Conservation (phyloP, 2,113 vertebrate genomes). For the Sinocyclocheilus rhinocerous region DNA sequence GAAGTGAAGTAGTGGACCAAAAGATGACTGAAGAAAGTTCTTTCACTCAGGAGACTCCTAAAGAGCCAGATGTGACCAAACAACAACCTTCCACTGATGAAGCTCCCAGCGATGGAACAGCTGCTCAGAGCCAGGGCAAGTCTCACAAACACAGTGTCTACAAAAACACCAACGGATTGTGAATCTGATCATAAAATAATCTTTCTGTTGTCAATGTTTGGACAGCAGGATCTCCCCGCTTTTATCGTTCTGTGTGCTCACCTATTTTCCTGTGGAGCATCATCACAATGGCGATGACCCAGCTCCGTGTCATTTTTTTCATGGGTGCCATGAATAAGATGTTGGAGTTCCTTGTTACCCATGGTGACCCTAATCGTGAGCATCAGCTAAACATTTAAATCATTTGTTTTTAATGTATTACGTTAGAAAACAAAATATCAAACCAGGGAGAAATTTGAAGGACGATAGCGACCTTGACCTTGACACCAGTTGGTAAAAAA, state of each 20-base stretch:
- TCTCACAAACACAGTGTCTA: background rate
- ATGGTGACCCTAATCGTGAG: slow-evolving; percentile 67
- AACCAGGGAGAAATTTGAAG: background rate
- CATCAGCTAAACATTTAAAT: background rate
- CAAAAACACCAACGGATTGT: background rate
- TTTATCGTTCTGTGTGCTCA: slow-evolving; percentile 78
- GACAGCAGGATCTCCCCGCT: slow-evolving; percentile 66
- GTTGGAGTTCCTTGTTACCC: slow-evolving; percentile 79
- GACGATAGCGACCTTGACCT: background rate
- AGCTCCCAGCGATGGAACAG: slow-evolving; percentile 41
- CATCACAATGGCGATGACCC: slow-evolving; percentile 85
- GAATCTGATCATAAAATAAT: background rate
- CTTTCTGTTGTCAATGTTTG: background rate
- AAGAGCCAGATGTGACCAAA: slow-evolving; percentile 75
- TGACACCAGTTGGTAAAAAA: background rate
- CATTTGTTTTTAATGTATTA: background rate
- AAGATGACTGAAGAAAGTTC: slow-evolving; percentile 70
- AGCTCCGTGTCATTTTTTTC: slow-evolving; percentile 87
- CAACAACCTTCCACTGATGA: slow-evolving; percentile 54
- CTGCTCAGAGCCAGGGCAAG: slow-evolving; percentile 40
- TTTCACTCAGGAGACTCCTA: slow-evolving; percentile 66
- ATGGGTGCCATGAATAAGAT: slow-evolving; percentile 91
- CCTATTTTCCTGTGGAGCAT: slow-evolving; percentile 87
- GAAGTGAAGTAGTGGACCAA: slow-evolving; percentile 75
- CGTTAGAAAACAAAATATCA: background rate